Percentiles rank a stretch among this genome's conserved stretches.
Evolutionary conservation across 2,797 vertebrate species (phyloP).

Genomic region (Lutjanus campechanus): DNA sequence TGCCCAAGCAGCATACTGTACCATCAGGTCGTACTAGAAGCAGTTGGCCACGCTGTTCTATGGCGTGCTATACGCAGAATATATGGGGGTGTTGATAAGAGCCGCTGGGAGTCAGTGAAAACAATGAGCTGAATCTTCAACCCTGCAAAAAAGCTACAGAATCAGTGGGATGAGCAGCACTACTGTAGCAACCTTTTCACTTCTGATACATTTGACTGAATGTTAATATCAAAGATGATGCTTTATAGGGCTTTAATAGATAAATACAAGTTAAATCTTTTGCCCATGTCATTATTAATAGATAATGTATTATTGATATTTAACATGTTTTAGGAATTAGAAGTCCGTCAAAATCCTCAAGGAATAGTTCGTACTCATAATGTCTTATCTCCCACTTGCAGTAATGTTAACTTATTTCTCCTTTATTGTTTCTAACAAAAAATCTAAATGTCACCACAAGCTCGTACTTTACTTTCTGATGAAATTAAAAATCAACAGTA

Average conservation of each 20-base stretch:
- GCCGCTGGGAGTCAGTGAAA: slow-evolving; percentile 17
- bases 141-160: neutral
- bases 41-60: slow-evolving; percentile 10
- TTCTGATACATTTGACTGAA: neutral
- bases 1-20: neutral
- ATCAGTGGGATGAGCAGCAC: neutral
- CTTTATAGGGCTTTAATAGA: neutral
- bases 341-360: neutral
- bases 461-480: neutral
- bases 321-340: neutral
- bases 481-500: slow-evolving; percentile 1
- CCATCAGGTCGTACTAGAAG: neutral
- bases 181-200: neutral
- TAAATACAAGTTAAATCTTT: neutral
- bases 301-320: neutral
- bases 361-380: neutral
- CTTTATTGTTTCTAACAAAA: neutral
- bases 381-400: neutral
- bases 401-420: neutral
- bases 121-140: slow-evolving; percentile 20
- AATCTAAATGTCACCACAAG: slow-evolving; percentile 19
- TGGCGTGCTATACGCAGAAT: neutral
- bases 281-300: neutral
- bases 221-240: neutral
- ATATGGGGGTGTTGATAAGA: slow-evolving; percentile 22